Base-by-base conservation (phyloP, 1,140 invertebrate species). In the Drosophila ogumai region DNA sequence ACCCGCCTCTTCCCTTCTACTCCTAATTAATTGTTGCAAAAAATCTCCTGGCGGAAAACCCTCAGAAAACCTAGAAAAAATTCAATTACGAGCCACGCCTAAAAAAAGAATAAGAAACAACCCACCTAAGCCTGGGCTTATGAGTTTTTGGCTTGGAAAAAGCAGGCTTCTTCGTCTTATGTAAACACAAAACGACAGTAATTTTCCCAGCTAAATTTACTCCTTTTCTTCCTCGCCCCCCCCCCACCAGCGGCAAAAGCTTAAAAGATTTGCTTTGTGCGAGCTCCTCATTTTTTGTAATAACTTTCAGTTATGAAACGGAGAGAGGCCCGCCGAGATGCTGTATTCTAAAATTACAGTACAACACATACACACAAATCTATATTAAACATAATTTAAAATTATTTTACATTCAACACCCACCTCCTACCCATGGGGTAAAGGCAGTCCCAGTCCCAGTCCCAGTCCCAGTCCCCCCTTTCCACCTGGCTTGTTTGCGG, bases 311-410 rank as follows among this genome's bases (percentile, higher is more conserved):
- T 60, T 60, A 73, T 44, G 28, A 69, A 69, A 50, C 43, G 17
- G 17, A 13, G 15, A 13, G 58, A 36, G 60, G 36, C 55, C 46
- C n/a, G 43, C 44, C 44, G 66, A 46, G 59, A 66, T 64, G 72
- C 55, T 67, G 63, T 66, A 67, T 84, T 85, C 81, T 85, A 85
- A 81, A 84, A 85, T 84, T 84, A 85, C 77, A 76, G 60, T 67
- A 40, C 40, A 38, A 31, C 50, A 19, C 6, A 34, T 22, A 22
- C 36, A 58, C 41, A 71, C 60, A 63, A 75, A 66, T 81, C 82
- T 86, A 78, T 85, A 85, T 85, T 82, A 79, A 66, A 61, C 60
- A 57, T 57, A 79, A 87, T 82, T 82, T 75, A 25, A 79, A 87
- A 75, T 85, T 69, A 85, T 85, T 86, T 81, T 69, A 64, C 72